Evolutionary conservation across 2,113 vertebrate genomes (phyloP).

Genomic region (Noctilio leporinus): DNA sequence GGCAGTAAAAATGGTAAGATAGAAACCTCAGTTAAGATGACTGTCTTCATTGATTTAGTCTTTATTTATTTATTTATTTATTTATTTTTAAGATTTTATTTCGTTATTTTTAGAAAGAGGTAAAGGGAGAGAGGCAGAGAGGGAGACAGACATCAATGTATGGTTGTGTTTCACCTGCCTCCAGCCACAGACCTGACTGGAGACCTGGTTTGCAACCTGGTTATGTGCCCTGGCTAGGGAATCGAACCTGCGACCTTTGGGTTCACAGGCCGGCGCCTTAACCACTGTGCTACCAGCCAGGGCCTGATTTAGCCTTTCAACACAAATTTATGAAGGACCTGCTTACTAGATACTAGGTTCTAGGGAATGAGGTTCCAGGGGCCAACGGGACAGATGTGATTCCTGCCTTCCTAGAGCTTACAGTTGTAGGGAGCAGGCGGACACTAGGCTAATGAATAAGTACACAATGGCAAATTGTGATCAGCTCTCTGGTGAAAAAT

Average conservation of each 20-base stretch:
- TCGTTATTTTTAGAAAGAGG: too few relatives aligned
- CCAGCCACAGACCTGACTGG: too few relatives aligned
- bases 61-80: too few relatives aligned
- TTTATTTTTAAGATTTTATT: too few relatives aligned
- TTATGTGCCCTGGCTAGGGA: too few relatives aligned
- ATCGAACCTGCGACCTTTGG: too few relatives aligned
- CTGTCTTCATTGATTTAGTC: not conserved
- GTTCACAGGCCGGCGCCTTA: too few relatives aligned
- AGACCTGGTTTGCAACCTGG: too few relatives aligned
- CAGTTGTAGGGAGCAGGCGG: not conserved
- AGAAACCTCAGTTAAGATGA: not conserved
- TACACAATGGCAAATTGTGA: not conserved
- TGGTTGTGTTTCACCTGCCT: too few relatives aligned
- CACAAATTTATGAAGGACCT: not conserved
- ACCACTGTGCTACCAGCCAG: too few relatives aligned
- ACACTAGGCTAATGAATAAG: not conserved
- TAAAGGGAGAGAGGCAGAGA: too few relatives aligned
- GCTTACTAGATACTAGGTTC: not conserved
- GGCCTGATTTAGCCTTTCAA: not conserved
- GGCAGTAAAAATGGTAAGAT: not conserved
- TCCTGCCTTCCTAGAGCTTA: not conserved
- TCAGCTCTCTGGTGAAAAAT: not conserved
- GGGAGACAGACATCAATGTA: too few relatives aligned
- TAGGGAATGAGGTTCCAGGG: not conserved
- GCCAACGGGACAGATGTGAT: not conserved